Percentiles rank a stretch among this genome's conserved stretches.
Evolutionary conservation across 2,888 invertebrate species (phyloP).

Genomic region (Agonopterix heracliana): DNA sequence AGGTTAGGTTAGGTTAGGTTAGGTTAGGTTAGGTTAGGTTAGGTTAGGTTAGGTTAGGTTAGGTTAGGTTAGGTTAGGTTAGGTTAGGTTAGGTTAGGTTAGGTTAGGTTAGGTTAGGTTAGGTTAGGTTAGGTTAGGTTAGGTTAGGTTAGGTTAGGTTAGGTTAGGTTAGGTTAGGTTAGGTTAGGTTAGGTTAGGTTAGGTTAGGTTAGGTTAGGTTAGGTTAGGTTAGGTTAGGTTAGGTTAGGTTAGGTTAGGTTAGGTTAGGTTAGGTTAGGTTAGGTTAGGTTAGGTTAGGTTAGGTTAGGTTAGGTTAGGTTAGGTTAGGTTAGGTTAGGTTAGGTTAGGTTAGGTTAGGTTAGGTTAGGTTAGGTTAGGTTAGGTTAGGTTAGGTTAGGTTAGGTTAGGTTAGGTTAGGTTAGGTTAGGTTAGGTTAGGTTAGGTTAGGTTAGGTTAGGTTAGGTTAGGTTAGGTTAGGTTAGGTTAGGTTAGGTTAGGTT

Average conservation of each 20-base stretch:
- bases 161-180: constrained; percentile 12
- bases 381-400: constrained; percentile 19
- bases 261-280: constrained; percentile 12
- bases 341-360: constrained; percentile 18
- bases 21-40: constrained; percentile 11
- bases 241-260: constrained; percentile 12
- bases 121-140: no score
- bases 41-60: constrained; percentile 6
- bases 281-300: constrained; percentile 16
- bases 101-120: constrained; percentile 1
- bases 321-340: constrained; percentile 13
- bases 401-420: constrained; percentile 8
- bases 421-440: constrained; percentile 11
- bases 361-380: constrained; percentile 11
- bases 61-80: constrained; percentile 13
- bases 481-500: constrained; percentile 25
- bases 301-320: constrained; percentile 10
- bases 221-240: constrained; percentile 16
- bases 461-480: constrained; percentile 12
- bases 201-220: constrained; percentile 19
- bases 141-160: constrained; percentile 13
- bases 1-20: constrained; percentile 8
- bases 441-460: constrained; percentile 13
- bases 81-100: constrained; percentile 10
- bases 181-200: constrained; percentile 15